Conservation (phyloP, 2,113 vertebrate genomes). For the Pelusios castaneus region DNA sequence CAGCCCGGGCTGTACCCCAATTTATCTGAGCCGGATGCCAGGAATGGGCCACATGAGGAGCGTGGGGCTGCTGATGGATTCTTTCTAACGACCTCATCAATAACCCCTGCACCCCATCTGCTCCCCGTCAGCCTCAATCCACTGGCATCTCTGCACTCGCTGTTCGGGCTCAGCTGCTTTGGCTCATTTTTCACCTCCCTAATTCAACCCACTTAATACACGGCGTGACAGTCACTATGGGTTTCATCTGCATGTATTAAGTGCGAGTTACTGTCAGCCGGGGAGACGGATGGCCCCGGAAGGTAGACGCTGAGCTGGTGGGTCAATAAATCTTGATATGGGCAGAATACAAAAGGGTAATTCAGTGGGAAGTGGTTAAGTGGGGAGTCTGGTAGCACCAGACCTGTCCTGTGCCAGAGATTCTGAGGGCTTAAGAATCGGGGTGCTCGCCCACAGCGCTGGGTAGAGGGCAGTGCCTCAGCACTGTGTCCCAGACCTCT, state of each 20-base stretch:
- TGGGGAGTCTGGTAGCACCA: neutral
- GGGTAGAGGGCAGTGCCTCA: neutral
- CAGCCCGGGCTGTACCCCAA: neutral
- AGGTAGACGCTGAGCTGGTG: neutral
- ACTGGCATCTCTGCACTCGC: neutral
- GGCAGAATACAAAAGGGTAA: neutral
- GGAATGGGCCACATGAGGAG: neutral
- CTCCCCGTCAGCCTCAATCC: neutral
- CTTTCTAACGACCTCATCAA: neutral
- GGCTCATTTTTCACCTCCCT: neutral
- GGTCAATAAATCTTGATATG: neutral
- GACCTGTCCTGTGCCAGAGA: neutral
- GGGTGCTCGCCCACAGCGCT: neutral
- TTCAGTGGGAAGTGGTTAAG: neutral
- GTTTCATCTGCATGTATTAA: neutral
- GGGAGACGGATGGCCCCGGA: neutral
- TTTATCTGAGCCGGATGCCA: neutral
- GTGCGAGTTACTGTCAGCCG: neutral
- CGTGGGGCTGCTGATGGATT: neutral
- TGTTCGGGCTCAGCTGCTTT: neutral
- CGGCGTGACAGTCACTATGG: neutral
- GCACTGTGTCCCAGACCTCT: too few species aligned
- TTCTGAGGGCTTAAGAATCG: neutral
- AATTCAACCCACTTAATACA: neutral
- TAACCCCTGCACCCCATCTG: neutral